phyloP scores from a whole-genome alignment of 2,888 invertebrate species.

The Drosophila parthenogenetica region DNA sequence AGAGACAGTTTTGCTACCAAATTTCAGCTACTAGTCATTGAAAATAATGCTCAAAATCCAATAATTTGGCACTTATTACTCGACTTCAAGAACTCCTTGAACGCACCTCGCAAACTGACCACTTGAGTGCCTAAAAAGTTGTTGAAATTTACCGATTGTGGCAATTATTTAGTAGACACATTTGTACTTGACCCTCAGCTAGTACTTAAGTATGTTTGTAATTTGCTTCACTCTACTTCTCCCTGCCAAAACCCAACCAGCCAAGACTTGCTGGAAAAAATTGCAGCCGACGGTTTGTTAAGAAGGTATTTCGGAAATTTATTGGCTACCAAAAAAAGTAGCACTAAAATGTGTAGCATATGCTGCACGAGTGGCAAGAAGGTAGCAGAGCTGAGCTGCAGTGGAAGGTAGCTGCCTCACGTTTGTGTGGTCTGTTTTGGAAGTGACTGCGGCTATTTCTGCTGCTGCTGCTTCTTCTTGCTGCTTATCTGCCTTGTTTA shows the following conservation, averaged over 20 bases:
- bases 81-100: conserved; percentile 1
- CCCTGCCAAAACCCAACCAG: conserved; percentile 22
- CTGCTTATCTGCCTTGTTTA: conserved; percentile 67
- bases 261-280: conserved; percentile 68
- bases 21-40: no score
- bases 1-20: no score
- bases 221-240: not conserved
- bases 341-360: conserved; percentile 70
- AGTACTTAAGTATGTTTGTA: not conserved
- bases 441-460: conserved; percentile 13
- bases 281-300: conserved; percentile 59
- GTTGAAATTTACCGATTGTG: conserved; percentile 74
- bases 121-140: conserved; percentile 62
- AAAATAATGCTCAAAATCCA: no score
- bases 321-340: conserved; percentile 50
- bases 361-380: conserved; percentile 46
- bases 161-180: conserved; percentile 63
- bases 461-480: conserved; percentile 18
- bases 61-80: not conserved
- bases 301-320: conserved; percentile 74
- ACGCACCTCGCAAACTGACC: conserved; percentile 36
- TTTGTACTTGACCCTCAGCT: conserved; percentile 56
- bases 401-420: conserved; percentile 16
- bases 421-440: conserved; percentile 49
- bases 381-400: not conserved